These are phyloP conservation scores for Pimephales promelas DNA, from an alignment of 2,113 vertebrate genomes.

Conservation along the genomic window DNA sequence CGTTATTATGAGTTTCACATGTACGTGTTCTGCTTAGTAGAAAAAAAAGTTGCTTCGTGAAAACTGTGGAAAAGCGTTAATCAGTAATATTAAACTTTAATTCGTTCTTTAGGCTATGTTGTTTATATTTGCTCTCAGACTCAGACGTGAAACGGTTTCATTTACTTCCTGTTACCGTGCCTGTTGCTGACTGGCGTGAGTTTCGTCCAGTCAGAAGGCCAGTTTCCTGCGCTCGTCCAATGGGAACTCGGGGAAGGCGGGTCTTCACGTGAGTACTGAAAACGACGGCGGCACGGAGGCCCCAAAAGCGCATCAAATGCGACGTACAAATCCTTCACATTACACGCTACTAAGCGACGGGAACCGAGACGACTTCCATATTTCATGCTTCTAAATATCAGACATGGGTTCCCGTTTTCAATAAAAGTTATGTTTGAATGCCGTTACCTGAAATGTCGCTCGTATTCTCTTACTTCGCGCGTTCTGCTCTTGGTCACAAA, in stretches of 20 bases:
- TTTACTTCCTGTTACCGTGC: conserved; percentile 18
- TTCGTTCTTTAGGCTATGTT: not conserved
- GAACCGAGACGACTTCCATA: conserved; percentile 5
- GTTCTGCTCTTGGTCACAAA: conserved; percentile 85
- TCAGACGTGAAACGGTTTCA: not conserved
- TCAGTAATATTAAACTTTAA: not conserved
- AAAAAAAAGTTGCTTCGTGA: not conserved
- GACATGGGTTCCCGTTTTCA: not conserved
- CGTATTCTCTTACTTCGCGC: conserved; percentile 76
- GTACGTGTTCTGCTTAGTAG: not conserved
- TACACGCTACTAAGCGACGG: not conserved
- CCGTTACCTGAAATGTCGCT: conserved; percentile 69
- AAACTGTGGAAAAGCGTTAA: not conserved
- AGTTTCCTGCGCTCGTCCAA: conserved; percentile 15
- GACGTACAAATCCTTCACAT: conserved; percentile 52
- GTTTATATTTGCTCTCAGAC: not conserved
- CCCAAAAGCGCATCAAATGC: conserved; percentile 84
- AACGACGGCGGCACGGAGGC: conserved; percentile 90
- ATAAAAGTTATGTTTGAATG: not conserved
- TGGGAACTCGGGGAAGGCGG: conserved; percentile 51
- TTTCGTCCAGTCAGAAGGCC: not conserved
- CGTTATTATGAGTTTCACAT: not conserved
- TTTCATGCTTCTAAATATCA: not conserved
- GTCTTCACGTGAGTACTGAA: conserved; percentile 58
- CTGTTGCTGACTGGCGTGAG: not conserved